phyloP scores from a whole-genome alignment of 2,113 vertebrate genomes.

The Oreochromis spilurus region DNA sequence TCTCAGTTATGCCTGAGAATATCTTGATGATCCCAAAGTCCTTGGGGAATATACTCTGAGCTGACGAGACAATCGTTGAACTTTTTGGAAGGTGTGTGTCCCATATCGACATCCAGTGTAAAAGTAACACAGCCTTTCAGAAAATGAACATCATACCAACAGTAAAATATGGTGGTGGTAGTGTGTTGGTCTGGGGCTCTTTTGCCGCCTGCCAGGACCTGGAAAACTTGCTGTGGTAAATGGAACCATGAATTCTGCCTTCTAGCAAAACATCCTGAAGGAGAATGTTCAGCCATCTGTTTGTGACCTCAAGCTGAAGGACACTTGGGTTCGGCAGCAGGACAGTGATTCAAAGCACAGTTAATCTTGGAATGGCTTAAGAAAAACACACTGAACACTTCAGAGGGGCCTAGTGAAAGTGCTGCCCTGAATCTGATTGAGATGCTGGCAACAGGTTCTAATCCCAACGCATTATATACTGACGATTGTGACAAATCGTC shows the following conservation, averaged over 20 bases:
- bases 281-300: neutral
- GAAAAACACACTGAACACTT: neutral
- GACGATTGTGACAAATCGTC: neutral
- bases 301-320: neutral
- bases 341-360: neutral
- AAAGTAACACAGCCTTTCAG: neutral
- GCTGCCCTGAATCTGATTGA: neutral
- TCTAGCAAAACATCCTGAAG: neutral
- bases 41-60: neutral
- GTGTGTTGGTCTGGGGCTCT: neutral
- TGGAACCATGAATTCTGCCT: neutral
- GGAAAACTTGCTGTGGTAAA: neutral
- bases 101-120: neutral
- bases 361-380: neutral
- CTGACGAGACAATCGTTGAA: neutral
- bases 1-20: neutral
- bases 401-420: neutral
- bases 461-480: accelerated
- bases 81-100: neutral
- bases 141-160: neutral
- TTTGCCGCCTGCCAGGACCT: neutral
- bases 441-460: neutral
- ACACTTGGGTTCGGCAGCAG: neutral
- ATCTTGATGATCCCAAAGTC: neutral
- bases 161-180: neutral